Conservation (phyloP, 1,140 invertebrate species). For the Medauroidea extradentata region DNA sequence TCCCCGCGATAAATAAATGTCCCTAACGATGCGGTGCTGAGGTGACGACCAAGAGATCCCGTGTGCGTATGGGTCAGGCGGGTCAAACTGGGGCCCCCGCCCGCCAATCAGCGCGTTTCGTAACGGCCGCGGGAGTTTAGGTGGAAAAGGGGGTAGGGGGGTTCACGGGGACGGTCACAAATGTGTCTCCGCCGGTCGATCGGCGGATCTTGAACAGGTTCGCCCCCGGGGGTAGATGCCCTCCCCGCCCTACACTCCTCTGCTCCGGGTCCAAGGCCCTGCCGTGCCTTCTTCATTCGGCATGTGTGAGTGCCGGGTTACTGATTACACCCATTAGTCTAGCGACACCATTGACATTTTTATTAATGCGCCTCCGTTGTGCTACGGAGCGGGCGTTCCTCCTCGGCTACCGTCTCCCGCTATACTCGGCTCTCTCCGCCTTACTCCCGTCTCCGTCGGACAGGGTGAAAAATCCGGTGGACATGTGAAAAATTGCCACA, state of each 20-base stretch:
- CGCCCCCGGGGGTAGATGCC: no score
- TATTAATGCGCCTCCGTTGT: slow-evolving; percentile 39
- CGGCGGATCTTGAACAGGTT: no score
- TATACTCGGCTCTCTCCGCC: slow-evolving; percentile 20
- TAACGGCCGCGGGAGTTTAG: no score
- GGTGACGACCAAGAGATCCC: no score
- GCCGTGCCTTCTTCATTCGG: not conserved
- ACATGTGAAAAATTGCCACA: slow-evolving; percentile 16
- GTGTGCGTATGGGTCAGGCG: no score
- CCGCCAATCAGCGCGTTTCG: no score
- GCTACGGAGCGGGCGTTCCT: slow-evolving; percentile 9
- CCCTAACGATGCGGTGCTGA: no score
- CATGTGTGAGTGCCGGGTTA: slow-evolving; percentile 24
- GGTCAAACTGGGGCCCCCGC: no score
- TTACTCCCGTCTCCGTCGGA: slow-evolving; percentile 10
- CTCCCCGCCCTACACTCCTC: not conserved
- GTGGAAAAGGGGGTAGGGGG: no score
- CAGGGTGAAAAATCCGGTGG: slow-evolving; percentile 17
- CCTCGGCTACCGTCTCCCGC: slow-evolving; percentile 16
- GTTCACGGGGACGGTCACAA: no score
- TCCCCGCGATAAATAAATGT: no score
- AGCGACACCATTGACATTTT: slow-evolving; percentile 50
- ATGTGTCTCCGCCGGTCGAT: no score
- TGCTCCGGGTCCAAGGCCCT: not conserved
- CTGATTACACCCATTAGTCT: slow-evolving; percentile 48